These are phyloP conservation scores for Ameiurus melas DNA, from an alignment of 2,113 vertebrate genomes.

Conservation along the genomic window DNA sequence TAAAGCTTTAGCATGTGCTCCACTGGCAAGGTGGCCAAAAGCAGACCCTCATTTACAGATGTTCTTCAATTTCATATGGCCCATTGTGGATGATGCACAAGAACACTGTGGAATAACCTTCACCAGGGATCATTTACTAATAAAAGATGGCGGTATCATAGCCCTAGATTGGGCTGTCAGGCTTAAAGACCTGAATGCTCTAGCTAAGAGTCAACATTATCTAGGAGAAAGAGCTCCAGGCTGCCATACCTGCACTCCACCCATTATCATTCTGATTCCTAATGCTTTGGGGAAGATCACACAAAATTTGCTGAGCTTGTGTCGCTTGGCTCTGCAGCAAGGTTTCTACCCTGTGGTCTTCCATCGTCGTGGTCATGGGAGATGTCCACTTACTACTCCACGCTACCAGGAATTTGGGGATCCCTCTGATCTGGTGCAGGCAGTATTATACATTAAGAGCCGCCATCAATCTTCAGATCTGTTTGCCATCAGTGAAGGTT, in stretches of 20 bases:
- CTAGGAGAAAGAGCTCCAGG: background rate
- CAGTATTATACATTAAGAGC: constrained; percentile 75
- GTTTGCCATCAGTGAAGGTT: constrained; percentile 83
- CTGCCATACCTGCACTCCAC: constrained; percentile 40
- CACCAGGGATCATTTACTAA: constrained; percentile 74
- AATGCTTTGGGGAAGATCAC: constrained; percentile 75
- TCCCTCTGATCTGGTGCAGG: constrained; percentile 81
- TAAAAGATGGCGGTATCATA: constrained; percentile 76
- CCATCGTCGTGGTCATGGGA: constrained; percentile 71
- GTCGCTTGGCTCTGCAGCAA: constrained; percentile 69
- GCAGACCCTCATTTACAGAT: constrained; percentile 72
- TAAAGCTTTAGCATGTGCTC: background rate
- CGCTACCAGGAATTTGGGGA: constrained; percentile 79
- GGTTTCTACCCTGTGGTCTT: constrained; percentile 68
- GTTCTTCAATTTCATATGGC: constrained; percentile 60
- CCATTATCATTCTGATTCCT: constrained; percentile 80
- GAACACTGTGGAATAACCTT: constrained; percentile 59
- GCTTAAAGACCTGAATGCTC: constrained; percentile 46
- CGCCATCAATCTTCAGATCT: constrained; percentile 73
- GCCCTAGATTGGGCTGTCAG: constrained; percentile 82
- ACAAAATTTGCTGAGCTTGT: constrained; percentile 72
- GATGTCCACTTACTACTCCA: constrained; percentile 73
- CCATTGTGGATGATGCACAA: background rate
- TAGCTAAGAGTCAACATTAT: constrained; percentile 50
- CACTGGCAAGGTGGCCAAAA: constrained; percentile 1